Evolutionary conservation across 2,113 vertebrate species (phyloP), one percentile per base, ranked within the genome.

Genomic region (Zingel zingel): DNA sequence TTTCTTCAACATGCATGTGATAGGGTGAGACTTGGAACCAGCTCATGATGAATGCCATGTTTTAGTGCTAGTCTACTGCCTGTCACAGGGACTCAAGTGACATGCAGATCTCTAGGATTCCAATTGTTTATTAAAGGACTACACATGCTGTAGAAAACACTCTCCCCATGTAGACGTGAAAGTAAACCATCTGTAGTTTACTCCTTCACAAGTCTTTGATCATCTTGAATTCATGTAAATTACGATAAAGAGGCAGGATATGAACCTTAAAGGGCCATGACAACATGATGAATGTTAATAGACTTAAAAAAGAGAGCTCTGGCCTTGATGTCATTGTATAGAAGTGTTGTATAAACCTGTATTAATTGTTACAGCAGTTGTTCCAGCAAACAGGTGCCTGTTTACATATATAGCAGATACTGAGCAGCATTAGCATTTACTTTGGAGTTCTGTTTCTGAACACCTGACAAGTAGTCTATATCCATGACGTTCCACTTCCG

Each of bases 21-120:
- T 21, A 50, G 39, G 21, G 33, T 27, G 36, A 67, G 23, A 76
- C 62, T 58, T 53, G 65, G 50, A 30, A 21, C 25, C 10, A 36
- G 53, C 39, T 19, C n/a, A 36, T 70, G 48, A 18, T 69, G 51
- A 81, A 59, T 58, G 64, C 18, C 51, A 50, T 43, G 30, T 83
- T 71, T 61, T 59, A 45, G 57, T 63, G 30, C 23, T 54, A 62
- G 47, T 36, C 25, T 58, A 12, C 56, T 15, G 59, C 9, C 33
- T 8, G 19, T 61, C 58, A 58, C 18, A 23, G 43, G 48, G 27
- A 36, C 39, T 53, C 43, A 59, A 25, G 73, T 48, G 43, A 66
- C 19, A 47, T 4, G 15, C 15, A 61, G 54, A 51, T 43, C 63
- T 53, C 33, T 33, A 12, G 53, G 33, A 71, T 50, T 66, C 16